Percentiles rank a stretch among this genome's conserved stretches.
These are phyloP conservation scores for Cylloceria caligata DNA, from an alignment of 2,888 invertebrate species.

Conservation along the genomic window DNA sequence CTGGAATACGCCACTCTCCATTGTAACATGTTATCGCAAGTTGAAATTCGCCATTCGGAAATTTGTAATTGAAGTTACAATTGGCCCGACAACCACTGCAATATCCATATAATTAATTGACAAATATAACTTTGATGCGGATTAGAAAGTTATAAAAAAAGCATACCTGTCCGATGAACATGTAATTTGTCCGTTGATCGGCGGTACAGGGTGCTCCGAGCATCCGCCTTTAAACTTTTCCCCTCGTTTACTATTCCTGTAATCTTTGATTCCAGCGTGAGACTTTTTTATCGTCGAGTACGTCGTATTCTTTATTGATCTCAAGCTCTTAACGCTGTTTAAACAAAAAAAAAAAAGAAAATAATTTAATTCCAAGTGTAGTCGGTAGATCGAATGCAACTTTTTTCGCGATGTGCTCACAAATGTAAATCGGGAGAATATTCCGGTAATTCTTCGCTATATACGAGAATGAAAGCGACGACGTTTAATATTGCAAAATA, in stretches of 20 bases:
- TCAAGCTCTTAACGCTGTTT: slow-evolving; percentile 11
- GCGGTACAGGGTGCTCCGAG: slow-evolving; percentile 64
- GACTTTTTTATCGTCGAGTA: slow-evolving; percentile 20
- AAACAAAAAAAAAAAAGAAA: background rate
- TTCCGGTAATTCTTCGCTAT: slow-evolving; percentile 2
- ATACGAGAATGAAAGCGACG: background rate
- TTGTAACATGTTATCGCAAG: slow-evolving; percentile 85
- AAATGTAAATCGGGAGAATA: background rate
- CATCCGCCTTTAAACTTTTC: slow-evolving; percentile 70
- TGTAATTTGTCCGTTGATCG: slow-evolving; percentile 74
- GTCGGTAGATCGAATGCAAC: no score
- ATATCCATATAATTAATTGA: slow-evolving; percentile 67
- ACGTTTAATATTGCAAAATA: background rate
- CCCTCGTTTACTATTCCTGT: background rate
- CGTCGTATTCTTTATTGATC: background rate
- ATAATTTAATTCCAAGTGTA: no score
- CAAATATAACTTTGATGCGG: background rate
- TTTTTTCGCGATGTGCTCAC: no score
- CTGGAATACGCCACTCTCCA: slow-evolving; percentile 85
- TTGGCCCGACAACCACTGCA: slow-evolving; percentile 85
- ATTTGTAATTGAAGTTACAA: slow-evolving; percentile 85
- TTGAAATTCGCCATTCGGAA: slow-evolving; percentile 86
- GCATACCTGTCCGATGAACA: slow-evolving; percentile 74
- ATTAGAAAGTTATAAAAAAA: background rate
- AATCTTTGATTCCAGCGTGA: slow-evolving; percentile 3